A percentile compares a stretch with the other conserved stretches of the same genome.
These are phyloP conservation scores for Thymallus thymallus DNA, from an alignment of 2,113 vertebrate genomes.

Conservation along the genomic window DNA sequence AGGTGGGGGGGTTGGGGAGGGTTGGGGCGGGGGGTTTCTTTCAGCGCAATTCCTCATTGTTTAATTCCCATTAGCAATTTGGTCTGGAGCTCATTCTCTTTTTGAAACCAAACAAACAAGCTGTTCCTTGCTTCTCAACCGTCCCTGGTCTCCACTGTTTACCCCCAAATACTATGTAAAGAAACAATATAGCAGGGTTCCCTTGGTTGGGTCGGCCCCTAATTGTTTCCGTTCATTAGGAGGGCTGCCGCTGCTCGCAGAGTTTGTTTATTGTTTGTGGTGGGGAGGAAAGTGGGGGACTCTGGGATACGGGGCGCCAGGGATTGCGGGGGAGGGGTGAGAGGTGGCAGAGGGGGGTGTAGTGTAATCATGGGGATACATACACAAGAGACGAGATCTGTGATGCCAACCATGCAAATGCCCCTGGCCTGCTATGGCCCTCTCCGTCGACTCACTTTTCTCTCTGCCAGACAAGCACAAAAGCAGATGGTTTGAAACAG, in stretches of 20 bases:
- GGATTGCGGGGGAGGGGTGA: constrained; percentile 2
- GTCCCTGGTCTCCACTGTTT: constrained; percentile 44
- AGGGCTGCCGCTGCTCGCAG: constrained; percentile 41
- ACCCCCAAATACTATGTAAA: constrained; percentile 53
- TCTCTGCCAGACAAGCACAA: constrained; percentile 61
- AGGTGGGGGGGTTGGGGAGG: no score
- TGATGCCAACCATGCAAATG: constrained; percentile 45
- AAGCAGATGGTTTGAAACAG: constrained; percentile 60
- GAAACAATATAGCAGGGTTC: constrained; percentile 47
- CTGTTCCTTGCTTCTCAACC: constrained; percentile 6
- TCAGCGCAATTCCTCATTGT: constrained; percentile 23
- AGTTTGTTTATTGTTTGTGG: constrained; percentile 57
- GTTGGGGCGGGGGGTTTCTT: no score
- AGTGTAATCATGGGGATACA: constrained; percentile 16
- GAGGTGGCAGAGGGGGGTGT: background rate
- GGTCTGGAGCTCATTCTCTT: constrained; percentile 7
- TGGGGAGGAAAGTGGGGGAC: constrained; percentile 18
- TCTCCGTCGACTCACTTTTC: background rate
- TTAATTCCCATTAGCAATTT: constrained; percentile 15
- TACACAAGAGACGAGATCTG: background rate
- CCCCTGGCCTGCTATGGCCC: constrained; percentile 23
- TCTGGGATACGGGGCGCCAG: constrained; percentile 11
- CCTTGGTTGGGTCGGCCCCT: constrained; percentile 35
- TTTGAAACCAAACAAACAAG: constrained; percentile 39
- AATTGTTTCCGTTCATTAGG: constrained; percentile 71